phyloP scores from a whole-genome alignment of 1,140 invertebrate species.

The Drosophila parvula region DNA sequence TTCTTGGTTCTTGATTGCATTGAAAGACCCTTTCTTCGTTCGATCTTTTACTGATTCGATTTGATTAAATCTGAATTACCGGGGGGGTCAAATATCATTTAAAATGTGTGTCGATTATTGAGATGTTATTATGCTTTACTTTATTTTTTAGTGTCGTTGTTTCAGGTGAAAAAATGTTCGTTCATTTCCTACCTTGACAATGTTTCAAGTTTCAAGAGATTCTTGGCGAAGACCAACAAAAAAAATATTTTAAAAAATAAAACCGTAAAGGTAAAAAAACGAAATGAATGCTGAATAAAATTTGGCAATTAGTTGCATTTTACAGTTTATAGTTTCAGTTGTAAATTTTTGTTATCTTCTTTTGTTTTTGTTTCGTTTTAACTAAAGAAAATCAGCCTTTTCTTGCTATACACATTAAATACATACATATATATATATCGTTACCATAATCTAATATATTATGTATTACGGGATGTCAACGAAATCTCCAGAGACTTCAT shows the following conservation, averaged over 20 bases:
- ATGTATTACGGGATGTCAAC: constrained; percentile 15
- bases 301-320: constrained; percentile 80
- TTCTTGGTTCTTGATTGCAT: constrained; percentile 41
- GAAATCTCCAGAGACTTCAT: constrained; percentile 11
- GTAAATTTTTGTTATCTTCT: constrained; percentile 32
- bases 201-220: constrained; percentile 44
- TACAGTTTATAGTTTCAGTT: constrained; percentile 50
- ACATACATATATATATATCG: constrained; percentile 59
- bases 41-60: neutral
- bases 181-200: constrained; percentile 43
- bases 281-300: constrained; percentile 64
- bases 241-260: constrained; percentile 8
- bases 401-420: constrained; percentile 79
- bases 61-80: constrained; percentile 13
- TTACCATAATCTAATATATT: constrained; percentile 37
- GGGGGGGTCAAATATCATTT: constrained; percentile 4
- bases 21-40: constrained; percentile 13
- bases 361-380: constrained; percentile 54
- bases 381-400: constrained; percentile 82
- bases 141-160: constrained; percentile 32
- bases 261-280: constrained; percentile 32
- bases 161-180: constrained; percentile 32
- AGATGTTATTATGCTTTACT: constrained; percentile 11
- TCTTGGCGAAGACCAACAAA: constrained; percentile 21
- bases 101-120: constrained; percentile 34